Conservation (phyloP, 2,797 vertebrate species). For the Siniperca obscura region DNA sequence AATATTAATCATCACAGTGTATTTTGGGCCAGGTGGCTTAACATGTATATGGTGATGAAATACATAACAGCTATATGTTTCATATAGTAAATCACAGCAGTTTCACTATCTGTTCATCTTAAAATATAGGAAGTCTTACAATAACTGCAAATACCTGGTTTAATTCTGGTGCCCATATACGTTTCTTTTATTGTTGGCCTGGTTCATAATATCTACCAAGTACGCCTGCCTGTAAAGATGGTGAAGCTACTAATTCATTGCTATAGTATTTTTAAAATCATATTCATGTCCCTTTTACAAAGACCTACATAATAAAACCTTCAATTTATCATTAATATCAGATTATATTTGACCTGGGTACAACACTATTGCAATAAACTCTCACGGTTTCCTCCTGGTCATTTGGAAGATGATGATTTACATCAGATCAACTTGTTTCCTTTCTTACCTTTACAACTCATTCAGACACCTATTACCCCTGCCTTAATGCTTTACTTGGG, state of each 20-base stretch:
- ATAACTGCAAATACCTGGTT: constrained; percentile 35
- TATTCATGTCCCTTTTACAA: constrained; percentile 26
- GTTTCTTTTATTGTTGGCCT: constrained; percentile 53
- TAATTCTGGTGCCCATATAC: constrained; percentile 24
- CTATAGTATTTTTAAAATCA: constrained; percentile 48
- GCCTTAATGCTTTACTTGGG: constrained; percentile 33
- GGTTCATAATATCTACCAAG: constrained; percentile 49
- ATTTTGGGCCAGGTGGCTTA: constrained; percentile 52
- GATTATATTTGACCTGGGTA: constrained; percentile 32
- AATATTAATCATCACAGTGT: constrained; percentile 56
- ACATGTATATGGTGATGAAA: constrained; percentile 49
- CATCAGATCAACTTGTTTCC: constrained; percentile 47
- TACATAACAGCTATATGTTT: constrained; percentile 27
- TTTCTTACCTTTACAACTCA: constrained; percentile 28
- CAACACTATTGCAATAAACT: constrained; percentile 18
- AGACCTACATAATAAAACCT: constrained; percentile 50
- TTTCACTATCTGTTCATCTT: not conserved
- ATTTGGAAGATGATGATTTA: constrained; percentile 29
- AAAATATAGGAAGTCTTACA: constrained; percentile 3
- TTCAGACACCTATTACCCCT: constrained; percentile 9
- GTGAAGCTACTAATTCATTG: constrained; percentile 44
- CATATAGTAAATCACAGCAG: constrained; percentile 35
- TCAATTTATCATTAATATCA: constrained; percentile 32
- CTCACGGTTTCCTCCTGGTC: constrained; percentile 7
- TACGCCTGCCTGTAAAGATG: constrained; percentile 54